phyloP scores from a whole-genome alignment of 2,888 invertebrate genomes.

The Cantharis rufa region DNA sequence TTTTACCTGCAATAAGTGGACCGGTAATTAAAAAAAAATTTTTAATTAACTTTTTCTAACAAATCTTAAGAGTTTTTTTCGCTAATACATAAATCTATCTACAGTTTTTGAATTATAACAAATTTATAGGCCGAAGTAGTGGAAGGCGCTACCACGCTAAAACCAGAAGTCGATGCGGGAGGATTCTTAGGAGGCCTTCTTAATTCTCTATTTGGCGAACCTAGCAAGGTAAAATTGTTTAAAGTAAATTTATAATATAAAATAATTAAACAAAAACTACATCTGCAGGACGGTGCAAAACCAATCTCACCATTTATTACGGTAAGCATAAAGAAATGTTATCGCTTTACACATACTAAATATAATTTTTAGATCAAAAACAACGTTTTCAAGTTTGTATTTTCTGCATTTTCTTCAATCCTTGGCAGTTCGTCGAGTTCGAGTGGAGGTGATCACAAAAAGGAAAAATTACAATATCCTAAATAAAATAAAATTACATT shows the following conservation, averaged over 20 bases:
- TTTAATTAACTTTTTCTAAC: not conserved
- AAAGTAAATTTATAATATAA: not conserved
- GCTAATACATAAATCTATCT: no score
- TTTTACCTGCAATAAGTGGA: constrained; percentile 53
- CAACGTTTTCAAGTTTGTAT: constrained; percentile 47
- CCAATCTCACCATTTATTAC: not conserved
- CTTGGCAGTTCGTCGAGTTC: constrained; percentile 41
- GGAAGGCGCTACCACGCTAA: constrained; percentile 20
- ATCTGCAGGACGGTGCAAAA: constrained; percentile 4
- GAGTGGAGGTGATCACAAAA: not conserved
- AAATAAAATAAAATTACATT: not conserved
- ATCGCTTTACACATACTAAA: not conserved
- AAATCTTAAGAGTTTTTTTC: not conserved
- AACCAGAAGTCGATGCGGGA: constrained; percentile 27
- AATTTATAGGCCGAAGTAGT: constrained; percentile 20
- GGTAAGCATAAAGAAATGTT: not conserved
- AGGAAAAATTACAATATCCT: not conserved
- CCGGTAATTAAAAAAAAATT: constrained; percentile 45
- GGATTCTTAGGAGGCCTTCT: constrained; percentile 32
- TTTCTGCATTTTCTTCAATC: constrained; percentile 49
- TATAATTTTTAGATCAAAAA: constrained; percentile 42
- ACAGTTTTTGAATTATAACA: not conserved
- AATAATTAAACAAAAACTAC: not conserved
- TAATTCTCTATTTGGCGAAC: constrained; percentile 22
- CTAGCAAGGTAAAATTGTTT: not conserved